phyloP scores from a whole-genome alignment of 2,113 vertebrate genomes.

The Lagopus muta region DNA sequence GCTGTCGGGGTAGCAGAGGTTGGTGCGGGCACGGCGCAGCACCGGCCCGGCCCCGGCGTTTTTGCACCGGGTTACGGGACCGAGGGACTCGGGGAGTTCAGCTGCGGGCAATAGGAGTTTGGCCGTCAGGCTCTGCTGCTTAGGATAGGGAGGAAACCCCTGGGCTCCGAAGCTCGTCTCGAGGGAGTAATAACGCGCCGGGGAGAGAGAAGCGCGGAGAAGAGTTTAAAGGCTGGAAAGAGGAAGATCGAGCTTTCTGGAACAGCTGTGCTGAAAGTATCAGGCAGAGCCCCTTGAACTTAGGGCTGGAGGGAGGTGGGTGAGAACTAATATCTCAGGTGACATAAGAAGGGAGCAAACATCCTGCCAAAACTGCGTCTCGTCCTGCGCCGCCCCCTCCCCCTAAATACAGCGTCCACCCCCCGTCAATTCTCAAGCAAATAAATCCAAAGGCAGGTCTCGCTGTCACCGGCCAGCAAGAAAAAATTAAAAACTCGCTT shows the following conservation, averaged over 20 bases:
- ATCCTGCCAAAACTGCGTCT: not conserved
- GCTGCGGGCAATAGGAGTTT: not conserved
- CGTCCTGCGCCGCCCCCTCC: not conserved
- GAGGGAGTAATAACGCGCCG: not conserved
- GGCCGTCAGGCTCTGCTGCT: not conserved
- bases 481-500: fast-evolving
- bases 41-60: not conserved
- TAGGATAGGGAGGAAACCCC: not conserved
- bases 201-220: not conserved
- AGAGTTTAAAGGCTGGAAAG: not conserved
- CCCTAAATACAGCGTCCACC: not conserved
- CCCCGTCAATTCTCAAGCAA: not conserved
- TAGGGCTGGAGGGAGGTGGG: not conserved
- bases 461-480: not conserved
- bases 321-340: not conserved
- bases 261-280: not conserved
- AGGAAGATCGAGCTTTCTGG: not conserved
- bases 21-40: too few species aligned
- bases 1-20: not conserved
- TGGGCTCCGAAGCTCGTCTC: not conserved
- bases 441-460: not conserved
- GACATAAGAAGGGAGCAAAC: slow-evolving; percentile 7
- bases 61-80: not conserved
- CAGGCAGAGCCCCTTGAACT: too few species aligned
- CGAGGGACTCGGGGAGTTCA: not conserved